Conservation (phyloP, 2,797 vertebrate species). For the Ctenopoma multispine region DNA sequence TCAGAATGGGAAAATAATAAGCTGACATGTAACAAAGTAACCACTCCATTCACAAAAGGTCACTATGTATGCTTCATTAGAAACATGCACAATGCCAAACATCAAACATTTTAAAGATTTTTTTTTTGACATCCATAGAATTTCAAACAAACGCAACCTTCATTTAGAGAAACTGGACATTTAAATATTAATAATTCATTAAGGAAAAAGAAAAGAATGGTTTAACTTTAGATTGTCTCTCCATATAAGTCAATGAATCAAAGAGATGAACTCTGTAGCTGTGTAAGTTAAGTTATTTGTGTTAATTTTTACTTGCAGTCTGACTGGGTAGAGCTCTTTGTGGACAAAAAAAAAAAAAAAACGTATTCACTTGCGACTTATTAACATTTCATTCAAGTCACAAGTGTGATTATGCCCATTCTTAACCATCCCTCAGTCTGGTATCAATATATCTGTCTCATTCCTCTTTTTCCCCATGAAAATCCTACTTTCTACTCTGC, state of each 20-base stretch:
- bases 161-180: too few species aligned
- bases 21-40: constrained; percentile 14
- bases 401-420: constrained; percentile 75
- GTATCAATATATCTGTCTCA: constrained; percentile 80
- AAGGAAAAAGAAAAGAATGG: not conserved
- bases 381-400: constrained; percentile 77
- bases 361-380: constrained; percentile 58
- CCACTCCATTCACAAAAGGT: not conserved
- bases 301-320: constrained; percentile 51
- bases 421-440: constrained; percentile 73
- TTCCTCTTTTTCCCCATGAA: constrained; percentile 67
- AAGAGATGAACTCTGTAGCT: constrained; percentile 14
- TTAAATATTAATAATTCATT: not conserved
- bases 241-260: not conserved
- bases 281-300: not conserved
- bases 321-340: constrained; percentile 32
- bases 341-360: constrained; percentile 52
- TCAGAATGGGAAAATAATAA: not conserved
- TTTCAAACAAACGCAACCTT: too few species aligned
- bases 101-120: not conserved
- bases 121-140: too few species aligned
- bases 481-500: constrained; percentile 68
- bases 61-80: not conserved
- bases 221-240: not conserved
- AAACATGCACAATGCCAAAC: not conserved